These are phyloP conservation scores for Heliconius nattereri DNA, from an alignment of 1,140 invertebrate species.

Conservation along the genomic window DNA sequence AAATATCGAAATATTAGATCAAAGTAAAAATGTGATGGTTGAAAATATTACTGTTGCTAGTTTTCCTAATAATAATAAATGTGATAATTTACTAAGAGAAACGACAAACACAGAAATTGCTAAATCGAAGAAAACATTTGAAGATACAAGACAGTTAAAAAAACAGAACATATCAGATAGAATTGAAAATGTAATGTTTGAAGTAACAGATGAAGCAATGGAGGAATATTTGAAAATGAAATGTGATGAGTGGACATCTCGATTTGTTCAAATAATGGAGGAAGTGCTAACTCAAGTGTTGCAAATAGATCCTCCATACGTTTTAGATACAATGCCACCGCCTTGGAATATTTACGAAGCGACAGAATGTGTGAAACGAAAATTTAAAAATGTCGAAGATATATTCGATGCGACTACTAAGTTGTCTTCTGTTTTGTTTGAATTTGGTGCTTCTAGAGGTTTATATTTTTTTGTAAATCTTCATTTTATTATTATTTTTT, in stretches of 20 bases:
- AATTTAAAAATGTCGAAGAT: conserved; percentile 47
- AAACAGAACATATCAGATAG: neutral
- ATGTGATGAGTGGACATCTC: conserved; percentile 65
- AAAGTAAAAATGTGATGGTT: conserved; percentile 55
- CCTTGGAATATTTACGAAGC: conserved; percentile 67
- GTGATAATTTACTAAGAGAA: neutral
- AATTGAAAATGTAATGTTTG: conserved; percentile 57
- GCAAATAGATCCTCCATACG: conserved; percentile 44
- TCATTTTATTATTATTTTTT: neutral
- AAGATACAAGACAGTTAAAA: neutral
- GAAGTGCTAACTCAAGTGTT: conserved; percentile 61
- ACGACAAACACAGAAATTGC: neutral
- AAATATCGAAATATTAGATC: neutral
- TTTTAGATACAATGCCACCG: conserved; percentile 45
- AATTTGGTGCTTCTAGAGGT: conserved; percentile 57
- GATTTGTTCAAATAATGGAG: conserved; percentile 74
- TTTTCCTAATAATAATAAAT: neutral
- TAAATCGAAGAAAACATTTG: neutral
- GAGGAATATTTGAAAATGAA: conserved; percentile 54
- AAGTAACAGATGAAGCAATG: conserved; percentile 55
- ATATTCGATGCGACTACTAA: conserved; percentile 55
- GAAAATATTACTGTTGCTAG: conserved; percentile 28
- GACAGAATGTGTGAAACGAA: conserved; percentile 56
- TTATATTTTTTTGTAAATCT: conserved; percentile 1
- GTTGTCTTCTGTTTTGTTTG: conserved; percentile 51